Conservation (phyloP, 2,888 invertebrate genomes). For the Pocota personata region DNA sequence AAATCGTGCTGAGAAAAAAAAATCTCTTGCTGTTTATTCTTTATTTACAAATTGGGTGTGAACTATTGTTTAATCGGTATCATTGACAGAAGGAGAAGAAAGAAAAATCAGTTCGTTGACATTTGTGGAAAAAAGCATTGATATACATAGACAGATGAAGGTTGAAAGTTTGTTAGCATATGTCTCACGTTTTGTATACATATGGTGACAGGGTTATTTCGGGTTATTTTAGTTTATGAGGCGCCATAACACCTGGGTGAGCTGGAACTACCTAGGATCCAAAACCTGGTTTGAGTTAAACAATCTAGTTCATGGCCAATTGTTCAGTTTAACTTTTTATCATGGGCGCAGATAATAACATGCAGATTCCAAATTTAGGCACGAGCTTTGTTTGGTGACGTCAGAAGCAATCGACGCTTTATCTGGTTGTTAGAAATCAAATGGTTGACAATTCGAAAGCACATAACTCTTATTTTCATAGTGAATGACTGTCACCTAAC, state of each 20-base stretch:
- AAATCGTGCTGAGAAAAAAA: background rate
- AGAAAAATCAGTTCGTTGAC: slow-evolving; percentile 16
- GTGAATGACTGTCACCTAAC: no score
- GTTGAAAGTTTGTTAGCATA: background rate
- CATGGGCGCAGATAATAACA: no score
- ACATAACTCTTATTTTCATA: no score
- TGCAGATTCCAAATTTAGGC: no score
- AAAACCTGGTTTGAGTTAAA: no score
- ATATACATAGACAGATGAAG: background rate
- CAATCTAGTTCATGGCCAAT: no score
- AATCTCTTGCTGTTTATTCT: slow-evolving; percentile 6
- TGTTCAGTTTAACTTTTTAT: no score
- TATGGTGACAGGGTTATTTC: background rate
- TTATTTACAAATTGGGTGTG: slow-evolving; percentile 5
- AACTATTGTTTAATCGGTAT: slow-evolving; percentile 2
- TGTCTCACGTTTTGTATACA: background rate
- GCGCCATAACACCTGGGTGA: background rate
- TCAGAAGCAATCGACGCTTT: no score
- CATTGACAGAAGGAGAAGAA: slow-evolving; percentile 1
- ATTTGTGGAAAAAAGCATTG: background rate
- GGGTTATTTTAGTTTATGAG: background rate
- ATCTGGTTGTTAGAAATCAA: no score
- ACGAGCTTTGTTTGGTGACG: no score
- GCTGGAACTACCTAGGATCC: no score
- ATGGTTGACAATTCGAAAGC: no score